phyloP scores from a whole-genome alignment of 2,113 vertebrate genomes.

The Chroicocephalus ridibundus region DNA sequence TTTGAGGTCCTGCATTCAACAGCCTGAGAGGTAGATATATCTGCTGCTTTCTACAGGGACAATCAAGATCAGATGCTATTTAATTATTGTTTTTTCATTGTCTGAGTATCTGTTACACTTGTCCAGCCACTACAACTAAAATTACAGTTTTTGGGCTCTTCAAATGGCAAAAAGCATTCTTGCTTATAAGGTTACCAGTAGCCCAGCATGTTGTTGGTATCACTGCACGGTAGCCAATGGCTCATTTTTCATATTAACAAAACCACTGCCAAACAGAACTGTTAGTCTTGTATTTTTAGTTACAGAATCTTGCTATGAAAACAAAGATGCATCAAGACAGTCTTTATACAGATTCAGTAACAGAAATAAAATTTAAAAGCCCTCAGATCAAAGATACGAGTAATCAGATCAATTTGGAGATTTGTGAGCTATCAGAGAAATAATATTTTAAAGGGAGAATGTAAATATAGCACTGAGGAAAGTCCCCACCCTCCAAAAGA shows the following conservation, averaged over 20 bases:
- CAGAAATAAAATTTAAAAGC: not conserved
- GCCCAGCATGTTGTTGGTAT: not conserved
- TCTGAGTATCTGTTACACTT: not conserved
- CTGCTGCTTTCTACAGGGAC: not conserved
- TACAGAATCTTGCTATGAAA: not conserved
- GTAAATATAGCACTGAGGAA: not conserved
- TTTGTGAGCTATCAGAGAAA: not conserved
- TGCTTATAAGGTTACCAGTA: not conserved
- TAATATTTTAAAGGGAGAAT: not conserved
- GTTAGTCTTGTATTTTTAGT: not conserved
- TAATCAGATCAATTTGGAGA: not conserved
- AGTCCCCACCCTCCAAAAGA: not conserved
- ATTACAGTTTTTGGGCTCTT: not conserved
- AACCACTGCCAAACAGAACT: not conserved
- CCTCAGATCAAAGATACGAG: not conserved
- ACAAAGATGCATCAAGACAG: not conserved
- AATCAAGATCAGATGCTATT: not conserved
- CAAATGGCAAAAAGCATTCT: not conserved
- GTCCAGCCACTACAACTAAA: not conserved
- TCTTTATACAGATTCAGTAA: not conserved
- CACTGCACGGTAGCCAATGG: not conserved
- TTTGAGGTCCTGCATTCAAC: not conserved
- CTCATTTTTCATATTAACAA: not conserved
- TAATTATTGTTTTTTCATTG: not conserved
- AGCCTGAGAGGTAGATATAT: not conserved